Evolutionary conservation across 2,797 vertebrate genomes (phyloP).

Genomic region (Vespertilio murinus): DNA sequence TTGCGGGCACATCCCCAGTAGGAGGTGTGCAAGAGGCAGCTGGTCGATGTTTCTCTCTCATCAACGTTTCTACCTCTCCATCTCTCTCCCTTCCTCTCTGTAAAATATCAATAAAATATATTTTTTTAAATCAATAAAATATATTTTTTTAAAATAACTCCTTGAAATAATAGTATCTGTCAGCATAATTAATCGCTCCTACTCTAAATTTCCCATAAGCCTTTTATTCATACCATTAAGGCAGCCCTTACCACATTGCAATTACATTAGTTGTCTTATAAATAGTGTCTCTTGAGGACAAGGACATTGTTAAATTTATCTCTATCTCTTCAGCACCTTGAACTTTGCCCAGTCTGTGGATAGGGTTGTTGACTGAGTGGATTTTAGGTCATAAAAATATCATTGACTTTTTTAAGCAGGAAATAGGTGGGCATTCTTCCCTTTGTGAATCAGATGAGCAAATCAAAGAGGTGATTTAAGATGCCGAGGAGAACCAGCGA

Average conservation of each 20-base stretch:
- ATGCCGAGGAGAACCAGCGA: background rate
- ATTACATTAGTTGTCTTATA: background rate
- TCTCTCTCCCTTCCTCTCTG: too few species aligned
- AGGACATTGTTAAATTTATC: background rate
- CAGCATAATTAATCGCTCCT: background rate
- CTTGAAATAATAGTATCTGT: background rate
- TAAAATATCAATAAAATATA: too few species aligned
- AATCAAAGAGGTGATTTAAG: constrained; percentile 63
- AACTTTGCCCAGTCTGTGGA: background rate
- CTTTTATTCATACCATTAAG: background rate
- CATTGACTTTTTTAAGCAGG: background rate
- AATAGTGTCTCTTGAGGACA: background rate
- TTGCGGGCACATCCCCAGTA: too few species aligned
- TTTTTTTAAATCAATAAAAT: too few species aligned
- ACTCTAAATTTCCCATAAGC: background rate
- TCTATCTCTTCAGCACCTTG: background rate
- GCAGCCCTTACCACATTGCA: background rate
- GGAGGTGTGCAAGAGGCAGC: too few species aligned
- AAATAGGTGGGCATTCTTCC: constrained; percentile 31
- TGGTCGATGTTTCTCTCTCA: too few species aligned
- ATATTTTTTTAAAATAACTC: constrained; percentile 38
- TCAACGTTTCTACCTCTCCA: too few species aligned
- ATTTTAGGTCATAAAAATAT: background rate
- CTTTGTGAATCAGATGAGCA: constrained; percentile 28
- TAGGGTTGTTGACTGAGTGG: background rate